Evolutionary conservation across 2,888 invertebrate genomes (phyloP), one percentile per base, ranked within the genome.

Genomic region (Venustoraphidia nigricollis): DNA sequence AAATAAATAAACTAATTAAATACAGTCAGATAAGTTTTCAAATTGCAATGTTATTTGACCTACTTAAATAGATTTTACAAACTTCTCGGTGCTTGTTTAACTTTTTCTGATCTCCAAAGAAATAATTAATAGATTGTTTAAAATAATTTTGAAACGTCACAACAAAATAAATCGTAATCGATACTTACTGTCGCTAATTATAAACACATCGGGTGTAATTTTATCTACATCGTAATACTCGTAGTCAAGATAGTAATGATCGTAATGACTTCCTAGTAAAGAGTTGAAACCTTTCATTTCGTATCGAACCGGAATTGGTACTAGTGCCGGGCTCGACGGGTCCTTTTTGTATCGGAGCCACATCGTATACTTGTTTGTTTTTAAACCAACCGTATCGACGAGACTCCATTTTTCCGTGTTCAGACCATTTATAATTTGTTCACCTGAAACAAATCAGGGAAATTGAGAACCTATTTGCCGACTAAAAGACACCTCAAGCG

Each of bases 271-370:
- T 1, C 94, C 94, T n/a, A 96, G 70, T 1, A 96, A 70, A 0
- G 83, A 79, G 64, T 96, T 94, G 66, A 77, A 95, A 1, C 95
- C 96, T 60, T 79, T 81, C 95, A 96, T 96, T 68, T 94, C 91
- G 64, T 94, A 96, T 52, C 77, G 76, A 40, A 84, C 75, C 1
- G 85, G 88, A 41, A 89, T 78, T 9, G 87, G 78, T 52, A 77
- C 59, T 9, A 69, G 60, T 40, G 60, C 57, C 2, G 65, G 63
- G 56, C 66, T 65, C 46, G 69, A 65, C 3, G 75, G 61, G 1
- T 73, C 72, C 60, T 76, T 82, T 72, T 76, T 80, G 59, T 79
- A 83, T 44, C 79, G 77, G 46, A 93, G 75, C 89, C 91, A 94
- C 71, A 94, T 76, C 0, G 83, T 85, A 62, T 94, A 95, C 52